phyloP scores from a whole-genome alignment of 1,140 invertebrate genomes.

The Diploscapter pachys region DNA sequence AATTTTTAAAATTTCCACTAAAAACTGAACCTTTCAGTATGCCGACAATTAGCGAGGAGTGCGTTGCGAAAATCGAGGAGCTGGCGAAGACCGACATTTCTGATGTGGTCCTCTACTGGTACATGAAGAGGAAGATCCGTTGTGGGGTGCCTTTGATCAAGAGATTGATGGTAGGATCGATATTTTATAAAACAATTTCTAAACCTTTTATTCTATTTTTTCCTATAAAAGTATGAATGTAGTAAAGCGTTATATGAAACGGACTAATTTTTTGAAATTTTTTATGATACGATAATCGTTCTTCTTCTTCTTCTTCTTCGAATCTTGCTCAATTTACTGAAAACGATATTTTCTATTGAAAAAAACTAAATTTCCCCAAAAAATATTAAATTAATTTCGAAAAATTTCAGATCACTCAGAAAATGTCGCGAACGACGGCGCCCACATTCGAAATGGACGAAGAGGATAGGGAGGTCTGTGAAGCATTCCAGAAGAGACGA shows the following conservation, averaged over 20 bases:
- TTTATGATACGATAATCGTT: too few relatives aligned
- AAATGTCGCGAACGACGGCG: neutral
- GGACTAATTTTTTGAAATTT: too few relatives aligned
- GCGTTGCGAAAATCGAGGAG: constrained; percentile 22
- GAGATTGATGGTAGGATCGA: constrained; percentile 62
- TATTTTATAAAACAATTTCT: too few relatives aligned
- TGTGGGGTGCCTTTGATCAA: constrained; percentile 90
- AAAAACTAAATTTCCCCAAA: neutral
- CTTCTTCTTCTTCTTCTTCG: too few relatives aligned
- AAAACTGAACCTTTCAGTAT: neutral
- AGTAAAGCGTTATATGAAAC: neutral
- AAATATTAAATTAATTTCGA: too few relatives aligned
- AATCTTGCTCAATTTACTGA: too few relatives aligned
- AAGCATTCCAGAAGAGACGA: neutral
- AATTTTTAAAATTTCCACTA: too few relatives aligned
- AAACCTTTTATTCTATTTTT: neutral
- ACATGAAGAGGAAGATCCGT: constrained; percentile 82
- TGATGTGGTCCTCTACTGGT: constrained; percentile 70
- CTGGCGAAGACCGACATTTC: constrained; percentile 14
- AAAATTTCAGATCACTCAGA: neutral
- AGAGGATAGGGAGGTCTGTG: constrained; percentile 1
- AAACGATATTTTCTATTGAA: neutral
- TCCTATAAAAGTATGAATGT: constrained; percentile 3
- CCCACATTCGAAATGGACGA: neutral
- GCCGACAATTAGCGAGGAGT: constrained; percentile 3